phyloP scores from a whole-genome alignment of 64 coral and sea anemone genomes.

The Orbicella faveolata region DNA sequence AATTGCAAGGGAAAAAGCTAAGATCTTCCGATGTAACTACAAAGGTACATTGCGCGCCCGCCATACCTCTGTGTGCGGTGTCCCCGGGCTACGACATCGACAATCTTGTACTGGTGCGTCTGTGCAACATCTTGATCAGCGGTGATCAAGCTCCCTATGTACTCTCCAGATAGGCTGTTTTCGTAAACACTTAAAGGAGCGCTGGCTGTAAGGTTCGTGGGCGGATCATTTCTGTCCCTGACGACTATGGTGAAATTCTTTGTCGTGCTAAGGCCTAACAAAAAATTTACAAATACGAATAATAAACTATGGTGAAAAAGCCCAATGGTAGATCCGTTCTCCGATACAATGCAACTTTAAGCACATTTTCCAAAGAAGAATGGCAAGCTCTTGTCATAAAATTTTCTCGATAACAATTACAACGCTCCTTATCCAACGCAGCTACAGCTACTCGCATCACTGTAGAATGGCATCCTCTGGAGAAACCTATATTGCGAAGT shows the following conservation, averaged over 20 bases:
- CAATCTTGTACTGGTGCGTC: constrained; percentile 63
- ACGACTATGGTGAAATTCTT: constrained; percentile 78
- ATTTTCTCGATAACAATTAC: too few relatives aligned
- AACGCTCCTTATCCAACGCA: too few relatives aligned
- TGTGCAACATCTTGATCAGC: constrained; percentile 64
- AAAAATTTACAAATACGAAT: background rate
- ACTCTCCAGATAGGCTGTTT: constrained; percentile 62
- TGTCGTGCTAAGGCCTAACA: constrained; percentile 72
- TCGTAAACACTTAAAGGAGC: constrained; percentile 55
- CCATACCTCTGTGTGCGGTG: constrained; percentile 6
- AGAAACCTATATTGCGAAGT: too few relatives aligned
- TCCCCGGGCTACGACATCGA: constrained; percentile 45
- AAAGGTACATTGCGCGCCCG: background rate
- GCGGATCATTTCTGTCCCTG: constrained; percentile 74
- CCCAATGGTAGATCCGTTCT: background rate
- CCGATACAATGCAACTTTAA: too few relatives aligned
- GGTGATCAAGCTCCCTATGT: constrained; percentile 47
- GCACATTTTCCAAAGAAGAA: too few relatives aligned
- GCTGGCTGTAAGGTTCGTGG: constrained; percentile 58
- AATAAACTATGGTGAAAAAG: background rate
- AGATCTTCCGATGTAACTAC: background rate
- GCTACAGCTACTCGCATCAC: too few relatives aligned
- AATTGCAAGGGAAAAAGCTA: background rate
- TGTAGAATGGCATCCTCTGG: too few relatives aligned
- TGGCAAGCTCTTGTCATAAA: too few relatives aligned